Base-by-base conservation (phyloP, 2,888 invertebrate species). In the Aleiodes leptofemur region DNA sequence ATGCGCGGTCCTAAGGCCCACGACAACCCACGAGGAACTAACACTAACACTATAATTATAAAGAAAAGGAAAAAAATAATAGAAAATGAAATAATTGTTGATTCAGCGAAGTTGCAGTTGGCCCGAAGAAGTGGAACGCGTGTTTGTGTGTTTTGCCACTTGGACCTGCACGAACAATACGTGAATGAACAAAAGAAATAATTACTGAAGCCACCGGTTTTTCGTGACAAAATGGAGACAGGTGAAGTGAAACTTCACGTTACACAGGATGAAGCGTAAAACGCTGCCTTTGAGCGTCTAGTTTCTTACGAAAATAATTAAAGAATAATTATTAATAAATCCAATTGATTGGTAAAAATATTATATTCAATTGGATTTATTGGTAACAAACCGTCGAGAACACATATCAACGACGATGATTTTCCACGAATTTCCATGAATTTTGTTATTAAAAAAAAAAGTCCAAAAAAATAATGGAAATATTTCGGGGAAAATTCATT, bases 401-500 rank as follows among this genome's bases (percentile, higher is more conserved):
- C 81, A 80, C 81, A 81, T 80, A 81, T 81, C 81, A 81, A 76
- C 73, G 78, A 76, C 73, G 77, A 76, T 43, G 78, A 71, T 72
- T 69, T 50, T 38, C 31, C 51, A 38, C 31, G 11, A n/a, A 72
- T 38, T 53, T 48, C 43, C 64, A 23, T 23, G 48, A 48, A 14
- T 68, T n/a, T 50, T 68, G 29, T 14, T 61, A n/a, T 34, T n/a
- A 34, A 31, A n/a, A 57, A 2, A 43, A 69, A 66, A 69, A 61
- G 29, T 48, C 29, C 7, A 48, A 70, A 13, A 23, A 71, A 71
- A 71, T 57, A 57, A 56, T 66, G 57, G 48, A 70, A 70, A 23
- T 23, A 23, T 23, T 59, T 64, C 53, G 59, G 48, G 48, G 56
- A 64, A 72, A 69, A 61, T 50, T n/a, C 9, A 53, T 43, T 57